Evolutionary conservation across 1,140 invertebrate genomes (phyloP).

Genomic region (Nylanderia fulva): DNA sequence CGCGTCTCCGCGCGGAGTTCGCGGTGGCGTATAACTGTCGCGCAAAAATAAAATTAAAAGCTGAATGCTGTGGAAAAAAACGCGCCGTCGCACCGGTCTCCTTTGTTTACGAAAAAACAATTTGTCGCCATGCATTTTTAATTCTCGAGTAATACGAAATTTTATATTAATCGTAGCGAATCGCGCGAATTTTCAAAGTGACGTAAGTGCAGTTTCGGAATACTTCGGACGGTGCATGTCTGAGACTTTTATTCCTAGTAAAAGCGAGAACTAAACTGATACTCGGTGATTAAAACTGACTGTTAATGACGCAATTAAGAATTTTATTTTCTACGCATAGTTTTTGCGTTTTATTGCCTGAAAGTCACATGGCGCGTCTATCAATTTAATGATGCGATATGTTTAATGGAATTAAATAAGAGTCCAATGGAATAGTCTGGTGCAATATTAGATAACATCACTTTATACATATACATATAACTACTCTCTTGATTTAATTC

Average conservation of each 20-base stretch:
- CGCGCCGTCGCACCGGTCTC: not conserved
- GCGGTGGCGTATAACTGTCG: constrained; percentile 32
- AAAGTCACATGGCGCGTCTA: not conserved
- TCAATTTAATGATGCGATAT: constrained; percentile 32
- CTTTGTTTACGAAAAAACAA: constrained; percentile 36
- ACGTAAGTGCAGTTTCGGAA: not conserved
- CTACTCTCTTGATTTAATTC: not conserved
- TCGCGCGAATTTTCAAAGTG: not conserved
- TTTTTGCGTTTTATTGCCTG: constrained; percentile 21
- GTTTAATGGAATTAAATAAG: constrained; percentile 13
- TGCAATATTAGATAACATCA: constrained; percentile 47
- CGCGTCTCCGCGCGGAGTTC: constrained; percentile 7
- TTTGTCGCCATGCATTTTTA: not conserved
- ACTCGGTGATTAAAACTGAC: not conserved
- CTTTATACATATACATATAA: not conserved
- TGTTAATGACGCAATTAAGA: not conserved
- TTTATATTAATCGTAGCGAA: constrained; percentile 4
- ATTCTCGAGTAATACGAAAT: not conserved
- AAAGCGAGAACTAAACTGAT: not conserved
- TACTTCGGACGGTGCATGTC: not conserved
- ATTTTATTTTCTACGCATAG: constrained; percentile 11
- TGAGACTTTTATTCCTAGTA: not conserved
- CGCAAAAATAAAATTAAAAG: constrained; percentile 52
- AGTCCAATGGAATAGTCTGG: not conserved
- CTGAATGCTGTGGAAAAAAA: constrained; percentile 39